Evolutionary conservation across 2,888 invertebrate species (phyloP).

Genomic region (Choreutis nemorana): DNA sequence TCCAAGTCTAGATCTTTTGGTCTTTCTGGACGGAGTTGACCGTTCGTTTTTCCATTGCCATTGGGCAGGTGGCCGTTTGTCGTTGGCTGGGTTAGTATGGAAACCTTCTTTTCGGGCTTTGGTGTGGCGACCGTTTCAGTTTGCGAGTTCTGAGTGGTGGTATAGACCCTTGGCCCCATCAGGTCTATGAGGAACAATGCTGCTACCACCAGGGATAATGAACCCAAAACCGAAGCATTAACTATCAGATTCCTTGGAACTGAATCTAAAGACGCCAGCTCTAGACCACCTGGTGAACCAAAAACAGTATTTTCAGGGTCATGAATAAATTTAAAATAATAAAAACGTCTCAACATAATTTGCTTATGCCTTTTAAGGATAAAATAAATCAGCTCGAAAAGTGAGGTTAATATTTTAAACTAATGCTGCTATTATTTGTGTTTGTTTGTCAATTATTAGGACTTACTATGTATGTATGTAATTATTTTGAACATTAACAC

Average conservation of each 20-base stretch:
- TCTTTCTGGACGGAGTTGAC: slow-evolving; percentile 28
- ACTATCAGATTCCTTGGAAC: slow-evolving; percentile 72
- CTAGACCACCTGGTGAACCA: slow-evolving; percentile 68
- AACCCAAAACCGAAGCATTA: slow-evolving; percentile 76
- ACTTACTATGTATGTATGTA: too few species aligned
- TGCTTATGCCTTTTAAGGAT: too few species aligned
- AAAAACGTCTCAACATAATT: too few species aligned
- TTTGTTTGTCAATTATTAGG: too few species aligned
- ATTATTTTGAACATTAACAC: too few species aligned
- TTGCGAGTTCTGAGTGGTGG: slow-evolving; percentile 43
- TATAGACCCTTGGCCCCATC: slow-evolving; percentile 62
- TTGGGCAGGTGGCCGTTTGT: slow-evolving; percentile 22
- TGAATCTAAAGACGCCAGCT: slow-evolving; percentile 75
- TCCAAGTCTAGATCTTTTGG: slow-evolving; percentile 45
- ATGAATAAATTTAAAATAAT: too few species aligned
- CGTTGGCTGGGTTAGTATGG: slow-evolving; percentile 24
- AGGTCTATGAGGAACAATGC: slow-evolving; percentile 74
- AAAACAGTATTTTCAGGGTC: too few species aligned
- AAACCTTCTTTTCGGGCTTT: slow-evolving; percentile 37
- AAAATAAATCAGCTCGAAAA: too few species aligned
- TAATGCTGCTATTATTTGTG: too few species aligned
- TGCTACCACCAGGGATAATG: slow-evolving; percentile 71
- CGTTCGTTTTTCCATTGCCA: slow-evolving; percentile 18
- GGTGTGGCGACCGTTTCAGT: slow-evolving; percentile 39
- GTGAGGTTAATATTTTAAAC: too few species aligned